Evolutionary conservation across 2,888 invertebrate genomes (phyloP), one percentile per base, ranked within the genome.

Genomic region (Elegia similella): DNA sequence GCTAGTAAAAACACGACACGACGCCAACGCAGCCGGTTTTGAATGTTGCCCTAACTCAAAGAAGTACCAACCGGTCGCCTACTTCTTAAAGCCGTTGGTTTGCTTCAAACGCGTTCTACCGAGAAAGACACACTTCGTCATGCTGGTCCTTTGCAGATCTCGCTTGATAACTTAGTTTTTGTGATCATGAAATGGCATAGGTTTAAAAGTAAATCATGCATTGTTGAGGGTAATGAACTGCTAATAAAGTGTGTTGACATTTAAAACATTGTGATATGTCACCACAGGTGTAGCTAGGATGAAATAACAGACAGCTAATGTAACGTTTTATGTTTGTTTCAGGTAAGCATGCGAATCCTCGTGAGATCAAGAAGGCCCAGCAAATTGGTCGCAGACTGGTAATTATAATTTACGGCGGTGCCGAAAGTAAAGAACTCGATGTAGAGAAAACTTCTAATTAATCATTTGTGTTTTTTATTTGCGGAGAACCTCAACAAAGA

Each of bases 1-100:
- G 84, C 88, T 88, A 87, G 87, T 84, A 86, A 86, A 85, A 88
- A 88, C 86, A 84, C 78, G 82, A 82, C 81, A 80, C 80, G 77
- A 70, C 73, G 76, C 69, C 74, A 82, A 88, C 76, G 80, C 87
- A 72, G 72, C 82, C 78, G 67, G 76, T 76, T 83, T 73, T 75
- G 78, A 83, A 81, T 80, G 79, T 73, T 78, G 75, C 80, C 72
- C 72, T 79, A 80, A 78, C 76, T 76, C 69, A 69, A 74, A 69
- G 75, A 73, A 80, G 76, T 71, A 73, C 63, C 64, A 79, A 72
- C 75, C 70, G 72, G 78, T 77, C 72, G 73, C 63, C 67, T 67
- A 70, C 77, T 68, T 58, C 70, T 69, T 66, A 76, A 82, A 78
- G 79, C 75, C 62, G 84, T 76, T 76, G 81, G 72, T 69, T 85